Evolutionary conservation across 2,888 invertebrate genomes (phyloP), one percentile per base, ranked within the genome.

Genomic region (Cheilosia vernalis): DNA sequence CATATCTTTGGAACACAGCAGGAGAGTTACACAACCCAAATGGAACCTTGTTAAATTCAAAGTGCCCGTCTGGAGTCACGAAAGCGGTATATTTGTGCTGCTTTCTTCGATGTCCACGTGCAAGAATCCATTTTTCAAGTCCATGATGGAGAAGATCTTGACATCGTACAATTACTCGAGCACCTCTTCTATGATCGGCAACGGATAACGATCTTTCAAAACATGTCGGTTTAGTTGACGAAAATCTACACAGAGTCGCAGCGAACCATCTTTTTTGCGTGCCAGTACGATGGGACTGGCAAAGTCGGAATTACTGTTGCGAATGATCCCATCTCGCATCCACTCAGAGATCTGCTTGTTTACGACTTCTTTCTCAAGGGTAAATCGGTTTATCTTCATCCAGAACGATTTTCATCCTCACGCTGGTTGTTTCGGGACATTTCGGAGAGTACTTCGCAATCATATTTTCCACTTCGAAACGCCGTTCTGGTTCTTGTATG

Each of bases 21-120:
- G 91, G 91, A 9, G 88, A 88, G 37, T 90, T 91, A 49, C 89
- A 90, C 9, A 91, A 64, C 4, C 91, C 92, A 88, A 92, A 92
- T 0, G 91, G 91, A 49, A 88, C 89, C 82, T 87, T 89, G 13
- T 89, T 47, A 83, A 92, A 92, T 82, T 92, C 91, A 87, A 86
- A 92, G 40, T 90, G 91, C 1, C 90, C 91, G 73, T 88, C 87
- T 9, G 88, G 90, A 10, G 90, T 91, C 0, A 92, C 90, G 87
- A 92, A 92, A 0, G 91, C 76, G 3, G 91, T 91, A 67, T 90
- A 91, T 87, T 87, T 27, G 44, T 56, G n/a, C 74, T 74, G 49
- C 10, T 56, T 27, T 76, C 64, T 19, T 53, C 64, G 17, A 56
- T 55, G 49, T 76, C 58, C 61, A 74, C 49, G 17, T 72, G 63